Evolutionary conservation across 2,113 vertebrate species (phyloP).

Genomic region (Astur gentilis): DNA sequence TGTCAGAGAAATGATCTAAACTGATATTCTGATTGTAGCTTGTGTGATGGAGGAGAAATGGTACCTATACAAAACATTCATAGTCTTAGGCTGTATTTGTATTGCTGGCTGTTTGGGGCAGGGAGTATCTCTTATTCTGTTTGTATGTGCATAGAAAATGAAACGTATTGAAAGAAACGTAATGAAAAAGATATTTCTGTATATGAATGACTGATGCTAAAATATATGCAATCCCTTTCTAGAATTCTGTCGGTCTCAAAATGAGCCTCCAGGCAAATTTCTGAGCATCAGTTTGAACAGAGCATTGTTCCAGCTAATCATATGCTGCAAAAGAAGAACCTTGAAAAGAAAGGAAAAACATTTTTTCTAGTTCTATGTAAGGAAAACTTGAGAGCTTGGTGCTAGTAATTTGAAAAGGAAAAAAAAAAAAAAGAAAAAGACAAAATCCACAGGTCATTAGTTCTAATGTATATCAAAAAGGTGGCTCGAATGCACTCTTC

Average conservation of each 20-base stretch:
- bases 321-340: background rate
- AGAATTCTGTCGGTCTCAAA: background rate
- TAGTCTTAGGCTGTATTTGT: background rate
- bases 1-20: background rate
- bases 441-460: conserved; percentile 7
- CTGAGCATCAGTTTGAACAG: background rate
- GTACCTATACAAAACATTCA: background rate
- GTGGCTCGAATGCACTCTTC: background rate
- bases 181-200: background rate
- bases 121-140: background rate
- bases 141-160: background rate
- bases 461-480: background rate
- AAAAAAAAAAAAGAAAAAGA: background rate
- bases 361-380: background rate
- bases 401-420: background rate
- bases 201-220: background rate
- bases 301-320: background rate
- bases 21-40: background rate
- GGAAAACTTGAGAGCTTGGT: background rate
- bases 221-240: background rate
- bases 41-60: background rate
- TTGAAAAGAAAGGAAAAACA: conserved; percentile 1
- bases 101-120: background rate
- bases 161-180: background rate
- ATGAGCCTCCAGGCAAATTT: background rate